Evolutionary conservation across 2,888 invertebrate species (phyloP), one percentile per base, ranked within the genome.

Genomic region (Drosophila trichaetosa): DNA sequence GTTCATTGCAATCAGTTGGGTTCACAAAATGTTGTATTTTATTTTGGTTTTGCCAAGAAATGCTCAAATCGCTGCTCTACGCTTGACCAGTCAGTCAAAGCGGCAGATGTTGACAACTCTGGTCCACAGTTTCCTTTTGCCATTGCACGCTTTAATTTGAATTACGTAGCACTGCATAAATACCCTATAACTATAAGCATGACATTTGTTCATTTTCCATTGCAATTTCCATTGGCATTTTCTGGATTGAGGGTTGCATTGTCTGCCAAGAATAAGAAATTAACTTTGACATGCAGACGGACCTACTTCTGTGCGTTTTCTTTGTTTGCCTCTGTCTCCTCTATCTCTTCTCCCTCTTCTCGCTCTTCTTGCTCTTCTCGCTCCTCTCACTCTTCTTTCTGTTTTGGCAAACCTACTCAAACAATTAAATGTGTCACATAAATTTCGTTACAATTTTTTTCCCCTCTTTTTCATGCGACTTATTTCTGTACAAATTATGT

Each of bases 401-500:
- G 31, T 61, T 71, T 76, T 76, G 86, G 81, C 77, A 75, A 82
- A 80, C 83, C 83, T 86, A 83, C 84, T 87, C 77, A 75, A 73
- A 72, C 87, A 86, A 86, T 86, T 87, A 87, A 84, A 82, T 76
- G 27, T 89, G 87, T 89, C 87, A 85, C 89, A 87, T 87, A 89
- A 89, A 87, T 87, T 85, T 85, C 72, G 69, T 83, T 76, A 81
- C 76, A 78, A 34, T 60, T 69, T 76, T 76, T 79, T 79, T 76
- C 84, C 80, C 80, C 74, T 53, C 63, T 77, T 87, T 82, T 72
- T 29, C 46, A 8, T 67, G 53, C 56, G 54, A 68, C 57, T 71
- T 61, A 79, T 74, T 82, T 79, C 65, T 62, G 33, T 73, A 78
- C 73, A 89, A 89, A 89, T 87, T 79, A 87, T 83, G 86, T 86